Percentiles rank a stretch among this genome's conserved stretches.
phyloP scores from a whole-genome alignment of 2,888 invertebrate genomes.

The Venustoraphidia nigricollis region DNA sequence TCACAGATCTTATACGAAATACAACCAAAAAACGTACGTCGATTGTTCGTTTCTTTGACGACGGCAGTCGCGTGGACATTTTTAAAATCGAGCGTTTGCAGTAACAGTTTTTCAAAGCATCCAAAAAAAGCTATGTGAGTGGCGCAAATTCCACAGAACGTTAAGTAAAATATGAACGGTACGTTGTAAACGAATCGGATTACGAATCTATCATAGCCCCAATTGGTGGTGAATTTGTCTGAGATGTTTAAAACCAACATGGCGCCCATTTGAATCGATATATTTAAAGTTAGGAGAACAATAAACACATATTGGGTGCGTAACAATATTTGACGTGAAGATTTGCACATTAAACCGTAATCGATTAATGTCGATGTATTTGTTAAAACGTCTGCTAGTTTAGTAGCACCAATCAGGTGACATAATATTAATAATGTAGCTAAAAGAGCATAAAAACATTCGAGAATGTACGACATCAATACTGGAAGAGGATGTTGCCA shows the following conservation, averaged over 20 bases:
- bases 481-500: neutral
- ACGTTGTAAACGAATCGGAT: slow-evolving; percentile 19
- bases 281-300: slow-evolving; percentile 7
- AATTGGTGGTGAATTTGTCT: slow-evolving; percentile 16
- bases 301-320: slow-evolving; percentile 17
- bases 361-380: slow-evolving; percentile 15
- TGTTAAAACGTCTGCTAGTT: slow-evolving; percentile 20
- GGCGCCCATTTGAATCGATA: slow-evolving; percentile 14
- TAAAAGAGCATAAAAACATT: neutral
- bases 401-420: slow-evolving; percentile 16
- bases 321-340: slow-evolving; percentile 15
- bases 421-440: slow-evolving; percentile 15
- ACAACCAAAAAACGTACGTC: slow-evolving; percentile 20
- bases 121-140: slow-evolving; percentile 19
- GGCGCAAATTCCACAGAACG: slow-evolving; percentile 17
- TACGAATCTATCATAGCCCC: slow-evolving; percentile 16
- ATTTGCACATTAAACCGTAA: slow-evolving; percentile 21
- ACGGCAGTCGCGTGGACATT: slow-evolving; percentile 22
- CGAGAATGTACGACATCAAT: neutral
- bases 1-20: slow-evolving; percentile 19
- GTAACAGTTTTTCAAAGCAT: slow-evolving; percentile 25
- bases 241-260: slow-evolving; percentile 18
- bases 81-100: slow-evolving; percentile 19
- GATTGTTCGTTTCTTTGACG: slow-evolving; percentile 20
- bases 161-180: slow-evolving; percentile 20